Percentiles rank a stretch among this genome's conserved stretches.
phyloP scores from a whole-genome alignment of 2,888 invertebrate genomes.

The Andrena camellia region DNA sequence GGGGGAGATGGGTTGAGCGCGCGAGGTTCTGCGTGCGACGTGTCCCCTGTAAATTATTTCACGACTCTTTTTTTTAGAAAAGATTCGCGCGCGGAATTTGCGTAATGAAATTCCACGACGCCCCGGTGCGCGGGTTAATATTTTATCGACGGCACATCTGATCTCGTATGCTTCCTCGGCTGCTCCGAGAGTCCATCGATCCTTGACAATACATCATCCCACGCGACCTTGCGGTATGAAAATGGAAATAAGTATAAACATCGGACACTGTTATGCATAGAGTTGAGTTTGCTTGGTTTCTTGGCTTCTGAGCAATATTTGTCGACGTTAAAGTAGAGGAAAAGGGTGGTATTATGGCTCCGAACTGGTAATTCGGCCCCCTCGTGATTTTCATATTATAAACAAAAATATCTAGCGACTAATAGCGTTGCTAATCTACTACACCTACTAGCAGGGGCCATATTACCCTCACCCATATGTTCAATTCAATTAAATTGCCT shows the following conservation, averaged over 20 bases:
- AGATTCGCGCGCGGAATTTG: constrained; percentile 61
- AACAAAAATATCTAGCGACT: too few species aligned
- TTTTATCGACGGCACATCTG: constrained; percentile 52
- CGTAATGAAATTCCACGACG: constrained; percentile 67
- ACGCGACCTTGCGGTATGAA: constrained; percentile 21
- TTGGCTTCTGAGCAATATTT: background rate
- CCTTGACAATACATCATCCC: constrained; percentile 35
- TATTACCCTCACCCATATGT: too few species aligned
- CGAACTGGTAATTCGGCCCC: too few species aligned
- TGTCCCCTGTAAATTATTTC: constrained; percentile 70
- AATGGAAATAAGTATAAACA: background rate
- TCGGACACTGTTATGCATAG: background rate
- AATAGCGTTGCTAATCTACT: too few species aligned
- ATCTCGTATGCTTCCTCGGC: constrained; percentile 27
- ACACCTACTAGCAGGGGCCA: too few species aligned
- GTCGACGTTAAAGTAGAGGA: background rate
- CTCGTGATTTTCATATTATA: too few species aligned
- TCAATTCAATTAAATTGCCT: too few species aligned
- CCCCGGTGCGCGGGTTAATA: constrained; percentile 46
- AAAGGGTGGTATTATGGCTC: background rate
- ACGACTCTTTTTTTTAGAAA: constrained; percentile 52
- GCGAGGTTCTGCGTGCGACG: constrained; percentile 49
- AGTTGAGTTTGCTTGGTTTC: background rate
- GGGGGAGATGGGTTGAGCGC: background rate
- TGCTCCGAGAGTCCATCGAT: constrained; percentile 39